A percentile compares a stretch with the other conserved stretches of the same genome.
These are phyloP conservation scores for Lobophora halterata DNA, from an alignment of 2,888 invertebrate species.

Conservation along the genomic window DNA sequence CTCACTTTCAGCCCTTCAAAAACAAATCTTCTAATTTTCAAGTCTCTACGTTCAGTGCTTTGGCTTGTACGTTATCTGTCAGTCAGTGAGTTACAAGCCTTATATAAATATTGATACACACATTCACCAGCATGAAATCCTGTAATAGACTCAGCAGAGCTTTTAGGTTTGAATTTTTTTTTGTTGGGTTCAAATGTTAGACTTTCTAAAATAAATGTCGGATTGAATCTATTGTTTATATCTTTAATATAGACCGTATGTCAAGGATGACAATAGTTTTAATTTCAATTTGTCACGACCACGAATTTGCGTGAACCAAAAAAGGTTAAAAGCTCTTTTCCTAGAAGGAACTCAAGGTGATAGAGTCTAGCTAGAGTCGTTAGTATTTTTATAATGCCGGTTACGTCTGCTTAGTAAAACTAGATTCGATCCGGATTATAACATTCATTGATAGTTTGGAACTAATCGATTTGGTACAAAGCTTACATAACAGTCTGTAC, in stretches of 20 bases:
- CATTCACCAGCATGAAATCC: no score
- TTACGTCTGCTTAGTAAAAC: slow-evolving; percentile 21
- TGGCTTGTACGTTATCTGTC: no score
- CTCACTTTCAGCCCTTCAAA: no score
- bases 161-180: no score
- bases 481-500: no score
- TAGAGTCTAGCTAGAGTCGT: no score
- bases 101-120: no score
- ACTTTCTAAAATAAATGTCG: slow-evolving; percentile 57
- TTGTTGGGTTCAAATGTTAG: slow-evolving; percentile 24
- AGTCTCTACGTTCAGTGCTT: no score
- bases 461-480: slow-evolving; percentile 18
- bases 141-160: slow-evolving; percentile 31
- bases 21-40: no score
- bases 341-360: slow-evolving; percentile 48
- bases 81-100: no score
- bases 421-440: slow-evolving; percentile 24
- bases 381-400: slow-evolving; percentile 27
- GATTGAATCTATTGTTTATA: slow-evolving; percentile 54
- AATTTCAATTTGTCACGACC: slow-evolving; percentile 70
- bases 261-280: slow-evolving; percentile 66
- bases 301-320: slow-evolving; percentile 49
- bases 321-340: slow-evolving; percentile 51
- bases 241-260: slow-evolving; percentile 62
- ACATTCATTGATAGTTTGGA: slow-evolving; percentile 23